Percentiles rank a stretch among this genome's conserved stretches.
These are phyloP conservation scores for Dynastes tityus DNA, from an alignment of 2,888 invertebrate genomes.

Conservation along the genomic window DNA sequence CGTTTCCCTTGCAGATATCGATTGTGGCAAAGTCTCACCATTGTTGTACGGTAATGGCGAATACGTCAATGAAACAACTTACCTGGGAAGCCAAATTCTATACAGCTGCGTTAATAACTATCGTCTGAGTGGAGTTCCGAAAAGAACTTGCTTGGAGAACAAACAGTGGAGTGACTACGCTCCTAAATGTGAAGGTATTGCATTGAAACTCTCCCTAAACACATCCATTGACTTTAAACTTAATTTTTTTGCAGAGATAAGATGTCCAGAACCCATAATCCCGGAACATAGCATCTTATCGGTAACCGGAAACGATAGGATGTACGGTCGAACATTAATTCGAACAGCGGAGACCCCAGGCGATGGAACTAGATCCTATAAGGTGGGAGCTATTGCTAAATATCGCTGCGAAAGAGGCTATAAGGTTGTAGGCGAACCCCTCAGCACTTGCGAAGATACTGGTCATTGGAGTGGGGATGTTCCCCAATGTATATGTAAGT, in stretches of 20 bases:
- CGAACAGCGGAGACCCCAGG: slow-evolving; percentile 80
- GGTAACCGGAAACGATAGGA: slow-evolving; percentile 92
- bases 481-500: slow-evolving; percentile 89
- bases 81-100: slow-evolving; percentile 84
- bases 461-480: slow-evolving; percentile 90
- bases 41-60: slow-evolving; percentile 84
- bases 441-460: slow-evolving; percentile 89
- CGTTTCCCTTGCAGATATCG: slow-evolving; percentile 78
- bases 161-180: slow-evolving; percentile 88
- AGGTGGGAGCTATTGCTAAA: slow-evolving; percentile 89
- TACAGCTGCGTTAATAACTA: slow-evolving; percentile 88
- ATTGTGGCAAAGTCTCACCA: slow-evolving; percentile 89
- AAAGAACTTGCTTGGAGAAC: slow-evolving; percentile 82
- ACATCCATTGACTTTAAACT: neutral
- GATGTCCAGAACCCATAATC: slow-evolving; percentile 87
- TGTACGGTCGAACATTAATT: slow-evolving; percentile 88
- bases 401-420: slow-evolving; percentile 93
- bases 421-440: slow-evolving; percentile 87
- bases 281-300: slow-evolving; percentile 90
- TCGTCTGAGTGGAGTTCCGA: slow-evolving; percentile 82
- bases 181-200: slow-evolving; percentile 88
- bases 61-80: slow-evolving; percentile 85
- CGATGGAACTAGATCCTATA: slow-evolving; percentile 83
- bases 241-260: slow-evolving; percentile 78
- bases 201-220: slow-evolving; percentile 1